A percentile compares a stretch with the other conserved stretches of the same genome.
These are phyloP conservation scores for Aphelenchoides avenae DNA, from an alignment of 1,140 invertebrate species.

Conservation along the genomic window DNA sequence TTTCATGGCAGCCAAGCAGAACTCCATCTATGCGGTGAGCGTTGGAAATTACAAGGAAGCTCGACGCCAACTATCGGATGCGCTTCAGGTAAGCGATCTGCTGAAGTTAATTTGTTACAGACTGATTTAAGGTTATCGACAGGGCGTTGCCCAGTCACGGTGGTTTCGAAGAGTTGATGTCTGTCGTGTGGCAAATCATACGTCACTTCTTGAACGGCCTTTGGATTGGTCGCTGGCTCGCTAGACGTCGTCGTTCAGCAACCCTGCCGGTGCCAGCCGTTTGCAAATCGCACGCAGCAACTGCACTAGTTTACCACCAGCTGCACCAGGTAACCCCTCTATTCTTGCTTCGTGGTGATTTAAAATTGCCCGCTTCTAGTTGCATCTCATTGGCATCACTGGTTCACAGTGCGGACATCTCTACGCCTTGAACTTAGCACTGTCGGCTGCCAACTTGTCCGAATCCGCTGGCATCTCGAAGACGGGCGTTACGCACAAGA, in stretches of 20 bases:
- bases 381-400: slow-evolving; percentile 49
- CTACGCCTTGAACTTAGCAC: slow-evolving; percentile 48
- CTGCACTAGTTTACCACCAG: slow-evolving; percentile 58
- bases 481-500: slow-evolving; percentile 45
- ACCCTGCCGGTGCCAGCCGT: slow-evolving; percentile 37
- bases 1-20: slow-evolving; percentile 37
- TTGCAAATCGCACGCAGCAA: slow-evolving; percentile 52
- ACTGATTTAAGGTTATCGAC: slow-evolving; percentile 35
- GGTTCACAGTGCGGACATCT: slow-evolving; percentile 15
- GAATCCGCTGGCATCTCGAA: slow-evolving; percentile 51
- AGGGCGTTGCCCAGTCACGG: slow-evolving; percentile 43
- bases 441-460: slow-evolving; percentile 54
- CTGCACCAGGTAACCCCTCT: slow-evolving; percentile 44
- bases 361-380: slow-evolving; percentile 18
- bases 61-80: slow-evolving; percentile 51
- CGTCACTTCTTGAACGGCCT: slow-evolving; percentile 51
- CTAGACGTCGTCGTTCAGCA: slow-evolving; percentile 37
- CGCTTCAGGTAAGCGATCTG: slow-evolving; percentile 26
- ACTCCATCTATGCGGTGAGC: slow-evolving; percentile 35
- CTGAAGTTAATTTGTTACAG: slow-evolving; percentile 11
- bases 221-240: slow-evolving; percentile 56
- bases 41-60: slow-evolving; percentile 53
- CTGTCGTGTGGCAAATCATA: slow-evolving; percentile 53
- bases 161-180: slow-evolving; percentile 46
- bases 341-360: neutral